Conservation (phyloP, 2,113 vertebrate species). For the Xiphias gladius region DNA sequence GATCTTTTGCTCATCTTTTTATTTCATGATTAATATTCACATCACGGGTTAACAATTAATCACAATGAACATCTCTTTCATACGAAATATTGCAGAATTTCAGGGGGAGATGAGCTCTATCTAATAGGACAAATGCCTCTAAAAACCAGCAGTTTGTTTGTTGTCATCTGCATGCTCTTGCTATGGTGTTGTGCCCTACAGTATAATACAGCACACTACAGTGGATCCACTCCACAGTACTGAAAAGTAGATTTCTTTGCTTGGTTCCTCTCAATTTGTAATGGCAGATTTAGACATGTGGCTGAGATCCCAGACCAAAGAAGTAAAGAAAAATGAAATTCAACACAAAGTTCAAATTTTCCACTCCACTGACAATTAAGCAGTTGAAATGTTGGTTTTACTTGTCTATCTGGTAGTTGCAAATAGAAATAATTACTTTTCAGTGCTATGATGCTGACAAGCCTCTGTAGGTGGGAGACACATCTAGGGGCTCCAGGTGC, state of each 20-base stretch:
- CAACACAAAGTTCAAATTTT: slow-evolving; percentile 1
- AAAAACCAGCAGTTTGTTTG: slow-evolving; percentile 73
- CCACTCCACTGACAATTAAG: slow-evolving; percentile 17
- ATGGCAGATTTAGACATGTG: not conserved
- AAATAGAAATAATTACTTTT: slow-evolving; percentile 46
- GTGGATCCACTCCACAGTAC: slow-evolving; percentile 57
- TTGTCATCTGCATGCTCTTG: slow-evolving; percentile 80
- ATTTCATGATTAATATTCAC: slow-evolving; percentile 87
- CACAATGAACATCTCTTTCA: slow-evolving; percentile 86
- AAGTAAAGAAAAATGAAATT: not conserved
- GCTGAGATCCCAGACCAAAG: not conserved
- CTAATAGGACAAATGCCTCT: slow-evolving; percentile 78
- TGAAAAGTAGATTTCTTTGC: slow-evolving; percentile 57
- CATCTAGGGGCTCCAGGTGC: slow-evolving; percentile 56
- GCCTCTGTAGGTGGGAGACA: slow-evolving; percentile 63
- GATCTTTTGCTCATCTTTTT: slow-evolving; percentile 79
- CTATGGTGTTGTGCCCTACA: slow-evolving; percentile 71
- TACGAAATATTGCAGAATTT: slow-evolving; percentile 83
- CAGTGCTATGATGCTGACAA: slow-evolving; percentile 62
- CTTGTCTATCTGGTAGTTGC: not conserved
- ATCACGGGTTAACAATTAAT: slow-evolving; percentile 87
- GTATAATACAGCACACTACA: slow-evolving; percentile 62
- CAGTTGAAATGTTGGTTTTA: slow-evolving; percentile 30
- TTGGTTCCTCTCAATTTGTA: slow-evolving; percentile 1
- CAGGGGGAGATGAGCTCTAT: slow-evolving; percentile 73